These are phyloP conservation scores for Drepana falcataria DNA, from an alignment of 2,888 invertebrate species.

Conservation along the genomic window DNA sequence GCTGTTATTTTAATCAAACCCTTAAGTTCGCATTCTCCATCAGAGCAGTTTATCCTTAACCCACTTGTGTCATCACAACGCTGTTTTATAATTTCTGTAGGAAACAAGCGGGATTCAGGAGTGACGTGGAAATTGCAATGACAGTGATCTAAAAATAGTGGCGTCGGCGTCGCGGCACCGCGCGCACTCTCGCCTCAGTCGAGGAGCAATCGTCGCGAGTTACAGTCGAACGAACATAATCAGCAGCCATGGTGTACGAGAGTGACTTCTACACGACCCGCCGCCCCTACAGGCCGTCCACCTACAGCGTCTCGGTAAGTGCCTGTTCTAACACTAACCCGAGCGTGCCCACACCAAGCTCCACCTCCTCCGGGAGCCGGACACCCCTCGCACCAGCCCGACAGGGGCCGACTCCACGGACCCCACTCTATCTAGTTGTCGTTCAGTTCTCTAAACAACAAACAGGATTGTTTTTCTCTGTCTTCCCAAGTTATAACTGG, in stretches of 20 bases:
- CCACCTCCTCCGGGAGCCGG: slow-evolving; percentile 71
- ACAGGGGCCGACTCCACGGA: slow-evolving; percentile 21
- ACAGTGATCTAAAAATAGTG: slow-evolving; percentile 75
- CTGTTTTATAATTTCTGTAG: slow-evolving; percentile 51
- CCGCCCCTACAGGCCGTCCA: slow-evolving; percentile 87
- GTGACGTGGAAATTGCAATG: slow-evolving; percentile 76
- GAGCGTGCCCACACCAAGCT: slow-evolving; percentile 61
- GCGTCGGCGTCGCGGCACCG: slow-evolving; percentile 45
- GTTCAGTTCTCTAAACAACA: slow-evolving; percentile 13
- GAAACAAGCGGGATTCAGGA: slow-evolving; percentile 45
- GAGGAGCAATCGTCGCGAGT: slow-evolving; percentile 72
- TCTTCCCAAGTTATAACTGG: slow-evolving; percentile 39
- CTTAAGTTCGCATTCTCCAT: slow-evolving; percentile 34
- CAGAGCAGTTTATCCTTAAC: slow-evolving; percentile 60
- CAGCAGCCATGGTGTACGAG: slow-evolving; percentile 91
- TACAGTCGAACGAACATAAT: slow-evolving; percentile 63
- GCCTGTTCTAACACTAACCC: slow-evolving; percentile 45
- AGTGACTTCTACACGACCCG: slow-evolving; percentile 94
- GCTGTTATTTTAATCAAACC: slow-evolving; percentile 35
- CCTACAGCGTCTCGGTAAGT: slow-evolving; percentile 87
- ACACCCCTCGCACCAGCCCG: slow-evolving; percentile 70
- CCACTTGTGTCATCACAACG: slow-evolving; percentile 53
- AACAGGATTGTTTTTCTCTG: slow-evolving; percentile 23
- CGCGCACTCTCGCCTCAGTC: slow-evolving; percentile 57
- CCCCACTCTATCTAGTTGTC: slow-evolving; percentile 10